Evolutionary conservation across 37 sponge, comb jelly and placozoan genomes (phyloP).

Genomic region (Haliclona indistincta): DNA sequence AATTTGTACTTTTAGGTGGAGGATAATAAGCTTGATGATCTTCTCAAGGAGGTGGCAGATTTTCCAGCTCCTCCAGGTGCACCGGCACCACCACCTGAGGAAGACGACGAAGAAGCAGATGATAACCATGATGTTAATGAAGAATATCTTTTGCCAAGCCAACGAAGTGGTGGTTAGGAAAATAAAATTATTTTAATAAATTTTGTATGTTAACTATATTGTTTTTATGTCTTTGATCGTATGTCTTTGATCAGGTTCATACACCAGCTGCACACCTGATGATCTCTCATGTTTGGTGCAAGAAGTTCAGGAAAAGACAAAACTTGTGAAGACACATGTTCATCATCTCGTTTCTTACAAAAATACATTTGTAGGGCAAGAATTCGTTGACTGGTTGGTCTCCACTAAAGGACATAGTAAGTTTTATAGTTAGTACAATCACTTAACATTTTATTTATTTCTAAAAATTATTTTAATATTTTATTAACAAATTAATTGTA

Average conservation of each 20-base stretch:
- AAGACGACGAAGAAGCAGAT: background rate
- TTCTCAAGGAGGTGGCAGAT: constrained; percentile 69
- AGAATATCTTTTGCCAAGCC: constrained; percentile 40
- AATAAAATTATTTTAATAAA: too few species aligned
- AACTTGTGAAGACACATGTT: constrained; percentile 64
- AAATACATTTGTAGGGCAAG: constrained; percentile 73
- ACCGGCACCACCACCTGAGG: constrained; percentile 9
- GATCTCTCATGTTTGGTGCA: constrained; percentile 73
- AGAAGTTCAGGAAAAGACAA: constrained; percentile 74
- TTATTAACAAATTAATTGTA: too few species aligned
- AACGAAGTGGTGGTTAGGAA: constrained; percentile 18
- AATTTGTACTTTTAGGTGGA: constrained; percentile 48
- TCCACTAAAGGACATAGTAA: constrained; percentile 31
- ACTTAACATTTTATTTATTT: too few species aligned
- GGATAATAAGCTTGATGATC: constrained; percentile 68
- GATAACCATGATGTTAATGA: too few species aligned
- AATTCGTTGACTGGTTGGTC: constrained; percentile 85
- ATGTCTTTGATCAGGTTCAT: background rate
- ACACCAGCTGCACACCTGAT: constrained; percentile 61
- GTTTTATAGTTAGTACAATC: background rate
- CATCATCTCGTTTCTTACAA: constrained; percentile 74
- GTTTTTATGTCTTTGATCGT: background rate
- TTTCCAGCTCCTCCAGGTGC: constrained; percentile 52
- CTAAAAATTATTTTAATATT: too few species aligned
- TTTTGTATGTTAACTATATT: background rate